Percentiles rank a stretch among this genome's conserved stretches.
These are phyloP conservation scores for Brevipalpus yothersi DNA, from an alignment of 1,140 invertebrate species.

Conservation along the genomic window DNA sequence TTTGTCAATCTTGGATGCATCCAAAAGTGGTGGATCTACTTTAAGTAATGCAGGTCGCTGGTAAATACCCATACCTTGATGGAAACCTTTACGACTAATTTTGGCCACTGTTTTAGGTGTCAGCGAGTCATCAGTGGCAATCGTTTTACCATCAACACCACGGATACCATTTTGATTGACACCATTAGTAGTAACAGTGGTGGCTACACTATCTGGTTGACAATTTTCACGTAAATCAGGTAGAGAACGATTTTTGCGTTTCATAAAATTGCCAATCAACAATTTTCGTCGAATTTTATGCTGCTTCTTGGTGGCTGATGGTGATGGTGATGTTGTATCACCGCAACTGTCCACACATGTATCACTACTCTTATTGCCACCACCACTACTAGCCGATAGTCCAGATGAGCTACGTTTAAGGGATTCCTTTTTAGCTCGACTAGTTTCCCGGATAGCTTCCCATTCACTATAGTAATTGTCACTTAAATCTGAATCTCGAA, in stretches of 20 bases:
- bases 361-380: neutral
- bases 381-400: slow-evolving; percentile 7
- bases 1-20: neutral
- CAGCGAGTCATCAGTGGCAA: slow-evolving; percentile 9
- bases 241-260: slow-evolving; percentile 66
- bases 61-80: slow-evolving; percentile 5
- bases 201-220: neutral
- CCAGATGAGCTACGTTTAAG: slow-evolving; percentile 12
- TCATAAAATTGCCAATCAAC: slow-evolving; percentile 62
- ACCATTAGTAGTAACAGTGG: neutral
- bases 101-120: slow-evolving; percentile 3
- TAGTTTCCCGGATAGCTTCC: slow-evolving; percentile 9
- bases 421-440: neutral
- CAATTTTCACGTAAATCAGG: slow-evolving; percentile 48
- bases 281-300: slow-evolving; percentile 60
- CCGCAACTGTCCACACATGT: neutral
- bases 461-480: slow-evolving; percentile 15
- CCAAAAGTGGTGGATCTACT: slow-evolving; percentile 7
- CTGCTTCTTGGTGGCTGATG: slow-evolving; percentile 30
- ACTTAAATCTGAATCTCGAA: slow-evolving; percentile 10
- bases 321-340: neutral
- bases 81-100: slow-evolving; percentile 7
- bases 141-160: neutral
- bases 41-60: slow-evolving; percentile 5
- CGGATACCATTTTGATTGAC: neutral